Base-by-base conservation (phyloP, 2,888 invertebrate species). In the Drosophila meridionalis region DNA sequence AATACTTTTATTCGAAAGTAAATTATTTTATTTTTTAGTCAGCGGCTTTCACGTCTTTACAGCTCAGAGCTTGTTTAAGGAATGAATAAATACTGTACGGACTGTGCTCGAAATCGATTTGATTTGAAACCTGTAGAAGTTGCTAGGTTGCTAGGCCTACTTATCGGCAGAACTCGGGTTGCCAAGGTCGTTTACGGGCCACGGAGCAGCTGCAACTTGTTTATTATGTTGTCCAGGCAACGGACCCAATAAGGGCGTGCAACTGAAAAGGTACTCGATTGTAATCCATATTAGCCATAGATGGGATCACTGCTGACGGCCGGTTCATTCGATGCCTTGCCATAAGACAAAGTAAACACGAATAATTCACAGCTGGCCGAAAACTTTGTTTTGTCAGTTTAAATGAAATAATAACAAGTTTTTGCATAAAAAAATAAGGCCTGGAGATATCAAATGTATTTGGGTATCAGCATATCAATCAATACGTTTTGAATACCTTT, bases 211-310 rank as follows among this genome's bases (percentile, higher is more conserved):
- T 71, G 62, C 6, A 40, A 14, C 47, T 66, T 78, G 78, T 77
- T 78, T 80, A 81, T 78, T 80, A 48, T 61, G 81, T 78, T 69
- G 62, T 20, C 73, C 48, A 28, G 78, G 68, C 73, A 73, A 78
- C 78, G 58, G 4, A 12, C n/a, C 3, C n/a, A 14, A 9, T n/a
- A 38, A 66, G 50, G 50, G 36, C 8, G 42, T 56, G 14, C 40
- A 6, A 1, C 26, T 20, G 42, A 36, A 57, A 43, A 32, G 30
- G 20, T 32, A 2, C 4, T 45, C 38, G 26, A 65, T 40, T 34
- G 36, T 12, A 65, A 20, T 34, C n/a, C 28, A 8, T 11, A 12
- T 52, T 36, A 52, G 52, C 20, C 34, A 34, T 34, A 52, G 20
- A 34, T 7, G 12, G 52, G 20, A 52, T 34, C 20, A 6, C 7